Evolutionary conservation across 2,113 vertebrate genomes (phyloP), one percentile per base, ranked within the genome.

Genomic region (Promerops cafer): DNA sequence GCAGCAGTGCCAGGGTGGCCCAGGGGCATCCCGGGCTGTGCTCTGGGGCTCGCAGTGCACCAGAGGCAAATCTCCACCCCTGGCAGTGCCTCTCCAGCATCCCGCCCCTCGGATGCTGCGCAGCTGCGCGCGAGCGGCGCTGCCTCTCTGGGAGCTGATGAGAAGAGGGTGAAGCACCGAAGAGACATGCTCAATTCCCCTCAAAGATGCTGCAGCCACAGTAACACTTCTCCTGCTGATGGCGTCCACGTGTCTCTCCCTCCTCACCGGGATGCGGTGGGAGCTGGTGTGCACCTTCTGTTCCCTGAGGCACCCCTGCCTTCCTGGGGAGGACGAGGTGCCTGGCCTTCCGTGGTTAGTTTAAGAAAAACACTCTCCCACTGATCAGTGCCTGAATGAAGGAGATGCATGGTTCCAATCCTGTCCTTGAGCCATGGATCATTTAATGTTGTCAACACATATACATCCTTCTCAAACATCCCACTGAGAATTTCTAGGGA

Each of bases 391-490:
- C 64, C 68, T 54, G 59, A 9, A 81, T n/a, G 86, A 94, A 95
- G 86, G 63, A 97, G 96, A 95, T 86, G 90, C 92, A 84, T 92
- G 85, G 83, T 95, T 94, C 94, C 87, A 89, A 83, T 94, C 93
- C 95, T 96, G 81, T 97, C 97, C 96, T 94, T 88, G 94, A 96
- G 81, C 85, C 87, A 94, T 94, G 88, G 95, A 96, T 94, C 97
- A 96, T 95, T 96, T 95, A 94, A 96, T 91, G 95, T 96, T 96
- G 83, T 96, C 94, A 96, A 97, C 94, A 95, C 83, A 87, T 78
- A 94, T 76, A 83, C 93, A 88, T 95, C 90, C 91, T 90, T 79
- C 82, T 96, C 93, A 97, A 93, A 97, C 93, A 96, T 96, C 95
- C 96, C 91, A 95, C 87, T 88, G 93, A 95, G 96, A 93, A 93